Conservation (phyloP, 35 echinoderm and acorn worm genomes). For the Chiridota heheva region DNA sequence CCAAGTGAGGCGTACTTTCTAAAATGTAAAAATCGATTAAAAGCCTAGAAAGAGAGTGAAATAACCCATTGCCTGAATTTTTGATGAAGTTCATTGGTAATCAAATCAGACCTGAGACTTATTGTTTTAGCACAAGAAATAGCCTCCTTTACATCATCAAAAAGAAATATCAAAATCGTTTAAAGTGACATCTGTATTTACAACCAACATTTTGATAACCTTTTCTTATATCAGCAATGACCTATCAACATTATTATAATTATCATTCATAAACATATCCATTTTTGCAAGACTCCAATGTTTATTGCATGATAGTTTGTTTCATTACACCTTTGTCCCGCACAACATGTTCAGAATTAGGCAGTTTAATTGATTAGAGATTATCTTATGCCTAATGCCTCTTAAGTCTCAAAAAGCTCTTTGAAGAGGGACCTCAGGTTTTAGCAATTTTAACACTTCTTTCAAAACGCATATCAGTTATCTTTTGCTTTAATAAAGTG, state of each 20-base stretch:
- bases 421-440: not conserved
- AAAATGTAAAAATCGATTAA: no score
- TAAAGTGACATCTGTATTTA: not conserved
- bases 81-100: no score
- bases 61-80: no score
- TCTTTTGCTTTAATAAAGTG: not conserved
- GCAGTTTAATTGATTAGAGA: not conserved
- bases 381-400: not conserved
- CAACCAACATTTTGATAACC: not conserved
- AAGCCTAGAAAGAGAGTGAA: no score
- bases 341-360: not conserved
- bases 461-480: not conserved
- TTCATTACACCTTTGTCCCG: not conserved
- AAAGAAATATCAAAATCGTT: not conserved
- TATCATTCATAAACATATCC: not conserved
- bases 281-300: not conserved
- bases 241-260: not conserved
- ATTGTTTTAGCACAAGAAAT: no score
- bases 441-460: not conserved
- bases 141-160: not conserved
- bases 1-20: no score
- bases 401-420: not conserved
- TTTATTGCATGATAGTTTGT: conserved; percentile 5
- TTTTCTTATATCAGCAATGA: not conserved
- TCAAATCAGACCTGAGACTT: no score